phyloP scores from a whole-genome alignment of 2,888 invertebrate genomes.

The Amiota mariae region DNA sequence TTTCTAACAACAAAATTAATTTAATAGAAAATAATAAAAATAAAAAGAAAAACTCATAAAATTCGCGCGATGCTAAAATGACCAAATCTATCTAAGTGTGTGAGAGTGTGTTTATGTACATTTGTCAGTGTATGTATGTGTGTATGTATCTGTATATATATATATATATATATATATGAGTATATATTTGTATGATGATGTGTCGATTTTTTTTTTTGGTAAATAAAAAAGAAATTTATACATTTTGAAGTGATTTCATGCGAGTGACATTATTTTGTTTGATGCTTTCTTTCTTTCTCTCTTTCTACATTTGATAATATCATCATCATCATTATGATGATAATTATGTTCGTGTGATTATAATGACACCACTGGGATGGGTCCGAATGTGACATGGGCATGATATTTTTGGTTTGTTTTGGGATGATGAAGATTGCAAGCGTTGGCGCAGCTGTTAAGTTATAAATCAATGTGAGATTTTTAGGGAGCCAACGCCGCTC shows the following conservation, averaged over 20 bases:
- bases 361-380: no score
- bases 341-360: no score
- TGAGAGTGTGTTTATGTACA: neutral
- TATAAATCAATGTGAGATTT: conserved; percentile 54
- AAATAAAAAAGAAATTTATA: conserved; percentile 43
- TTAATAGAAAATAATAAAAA: conserved; percentile 1
- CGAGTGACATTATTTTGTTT: conserved; percentile 50
- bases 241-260: conserved; percentile 22
- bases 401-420: no score
- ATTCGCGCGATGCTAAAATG: no score
- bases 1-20: neutral
- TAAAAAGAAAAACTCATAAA: conserved; percentile 20
- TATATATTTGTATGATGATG: conserved; percentile 38
- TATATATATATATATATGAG: neutral
- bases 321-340: conserved; percentile 7
- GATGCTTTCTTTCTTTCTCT: no score
- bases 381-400: no score
- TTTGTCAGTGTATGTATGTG: conserved; percentile 32
- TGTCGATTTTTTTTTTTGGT: neutral
- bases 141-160: conserved; percentile 30
- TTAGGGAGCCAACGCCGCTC: no score
- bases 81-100: conserved; percentile 27
- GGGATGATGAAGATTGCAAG: no score
- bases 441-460: conserved; percentile 53
- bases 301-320: no score